A percentile compares a stretch with the other conserved stretches of the same genome.
These are phyloP conservation scores for Andrena bicolor DNA, from an alignment of 2,888 invertebrate species.

Conservation along the genomic window DNA sequence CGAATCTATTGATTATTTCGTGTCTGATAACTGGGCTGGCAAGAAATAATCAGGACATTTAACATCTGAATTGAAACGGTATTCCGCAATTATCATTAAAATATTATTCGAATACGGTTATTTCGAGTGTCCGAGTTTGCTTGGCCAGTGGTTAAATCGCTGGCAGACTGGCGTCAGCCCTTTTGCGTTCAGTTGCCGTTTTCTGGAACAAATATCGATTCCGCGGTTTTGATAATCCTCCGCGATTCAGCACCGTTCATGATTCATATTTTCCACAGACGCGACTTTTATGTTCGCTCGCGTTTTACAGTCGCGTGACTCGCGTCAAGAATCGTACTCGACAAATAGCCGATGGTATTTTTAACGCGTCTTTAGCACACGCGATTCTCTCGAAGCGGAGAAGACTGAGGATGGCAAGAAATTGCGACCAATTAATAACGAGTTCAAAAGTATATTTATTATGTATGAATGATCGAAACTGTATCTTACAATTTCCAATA, in stretches of 20 bases:
- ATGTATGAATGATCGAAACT: not conserved
- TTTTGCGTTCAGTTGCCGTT: slow-evolving; percentile 52
- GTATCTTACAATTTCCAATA: slow-evolving; percentile 21
- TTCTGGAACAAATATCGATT: slow-evolving; percentile 73
- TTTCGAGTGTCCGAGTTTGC: not conserved
- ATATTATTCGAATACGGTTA: not conserved
- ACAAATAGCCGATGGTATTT: slow-evolving; percentile 32
- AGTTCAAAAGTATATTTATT: slow-evolving; percentile 41
- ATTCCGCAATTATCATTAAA: no score
- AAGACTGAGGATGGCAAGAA: not conserved
- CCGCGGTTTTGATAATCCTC: slow-evolving; percentile 53
- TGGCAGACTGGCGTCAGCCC: slow-evolving; percentile 68
- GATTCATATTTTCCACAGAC: slow-evolving; percentile 46
- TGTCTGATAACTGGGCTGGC: no score
- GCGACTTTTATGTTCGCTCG: slow-evolving; percentile 24
- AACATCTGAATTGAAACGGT: no score
- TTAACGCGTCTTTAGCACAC: slow-evolving; percentile 5
- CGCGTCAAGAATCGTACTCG: not conserved
- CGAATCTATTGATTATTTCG: no score
- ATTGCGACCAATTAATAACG: slow-evolving; percentile 21
- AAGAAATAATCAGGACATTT: no score
- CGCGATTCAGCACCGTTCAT: slow-evolving; percentile 45
- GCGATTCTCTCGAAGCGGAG: not conserved
- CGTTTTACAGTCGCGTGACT: slow-evolving; percentile 46
- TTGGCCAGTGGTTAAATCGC: slow-evolving; percentile 39